Evolutionary conservation across 2,888 invertebrate species (phyloP), one percentile per base, ranked within the genome.

Genomic region (Caenorhabditis sp.): DNA sequence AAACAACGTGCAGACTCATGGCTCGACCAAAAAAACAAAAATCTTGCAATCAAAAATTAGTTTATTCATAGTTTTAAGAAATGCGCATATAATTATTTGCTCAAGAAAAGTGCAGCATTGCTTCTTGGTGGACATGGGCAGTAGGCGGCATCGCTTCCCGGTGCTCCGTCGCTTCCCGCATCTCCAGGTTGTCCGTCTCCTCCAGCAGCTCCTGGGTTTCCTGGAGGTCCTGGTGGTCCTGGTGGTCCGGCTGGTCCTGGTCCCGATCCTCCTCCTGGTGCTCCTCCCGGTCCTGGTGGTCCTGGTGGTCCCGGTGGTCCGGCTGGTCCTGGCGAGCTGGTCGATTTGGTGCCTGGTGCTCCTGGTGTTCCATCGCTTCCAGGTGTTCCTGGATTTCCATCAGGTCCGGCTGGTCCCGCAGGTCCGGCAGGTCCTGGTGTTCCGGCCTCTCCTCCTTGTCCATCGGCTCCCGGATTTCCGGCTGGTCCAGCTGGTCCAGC

Each of bases 301-400:
- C 77, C 83, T 64, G 66, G 75, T 58, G 69, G 70, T 70, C 81
- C 83, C 21, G 69, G 62, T 60, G 74, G 62, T 69, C 82, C 82
- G 19, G 67, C 65, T 50, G 70, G 67, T 63, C 81, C 77, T 58
- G 76, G 67, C 26, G 76, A 70, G 62, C 77, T 77, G 60, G 55
- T 66, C 4, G 68, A 69, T 37, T 68, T 63, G 23, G 76, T 66
- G 66, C 78, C 78, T 59, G 76, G 76, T 23, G 75, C 66, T 65
- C 78, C 78, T 62, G 76, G 76, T 1, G 62, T 58, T 66, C 75
- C 75, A 23, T 66, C 68, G 53, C 31, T 53, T 73, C 73, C 73
- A 12, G 58, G 54, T n/a, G 65, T 59, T 73, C 73, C 73, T 66
- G 73, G 73, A 51, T 65, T 62, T 69, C 73, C 73, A 36, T 62